Evolutionary conservation across 1,140 invertebrate genomes (phyloP).

Genomic region (Whitmania pigra): DNA sequence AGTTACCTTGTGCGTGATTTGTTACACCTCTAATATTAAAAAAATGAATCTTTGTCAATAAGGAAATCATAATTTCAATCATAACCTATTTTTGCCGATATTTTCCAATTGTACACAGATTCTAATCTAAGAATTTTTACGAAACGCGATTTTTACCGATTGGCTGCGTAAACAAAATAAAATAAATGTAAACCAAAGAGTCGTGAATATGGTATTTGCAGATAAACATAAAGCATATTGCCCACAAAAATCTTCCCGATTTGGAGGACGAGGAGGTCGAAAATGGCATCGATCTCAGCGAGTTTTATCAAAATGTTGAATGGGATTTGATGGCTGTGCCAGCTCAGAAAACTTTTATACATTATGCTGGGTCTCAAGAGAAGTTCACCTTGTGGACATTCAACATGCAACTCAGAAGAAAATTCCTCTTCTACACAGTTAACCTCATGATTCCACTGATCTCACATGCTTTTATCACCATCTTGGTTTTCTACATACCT

Average conservation of each 20-base stretch:
- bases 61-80: too few species aligned
- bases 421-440: constrained; percentile 43
- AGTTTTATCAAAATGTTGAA: constrained; percentile 64
- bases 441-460: constrained; percentile 44
- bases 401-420: constrained; percentile 38
- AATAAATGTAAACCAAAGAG: too few species aligned
- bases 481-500: constrained; percentile 93
- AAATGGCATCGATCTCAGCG: constrained; percentile 36
- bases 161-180: too few species aligned
- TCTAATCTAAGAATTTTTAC: too few species aligned
- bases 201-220: background rate
- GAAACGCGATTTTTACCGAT: too few species aligned
- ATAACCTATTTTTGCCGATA: too few species aligned
- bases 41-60: too few species aligned
- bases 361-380: constrained; percentile 74
- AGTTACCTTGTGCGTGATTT: too few species aligned
- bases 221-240: constrained; percentile 19
- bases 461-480: constrained; percentile 74
- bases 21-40: too few species aligned
- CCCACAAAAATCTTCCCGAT: background rate
- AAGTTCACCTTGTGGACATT: constrained; percentile 90
- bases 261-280: constrained; percentile 24
- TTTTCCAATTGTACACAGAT: too few species aligned
- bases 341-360: constrained; percentile 33
- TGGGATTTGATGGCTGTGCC: constrained; percentile 98